Evolutionary conservation across 2,888 invertebrate genomes (phyloP).

Genomic region (Patella ulyssiponensis): DNA sequence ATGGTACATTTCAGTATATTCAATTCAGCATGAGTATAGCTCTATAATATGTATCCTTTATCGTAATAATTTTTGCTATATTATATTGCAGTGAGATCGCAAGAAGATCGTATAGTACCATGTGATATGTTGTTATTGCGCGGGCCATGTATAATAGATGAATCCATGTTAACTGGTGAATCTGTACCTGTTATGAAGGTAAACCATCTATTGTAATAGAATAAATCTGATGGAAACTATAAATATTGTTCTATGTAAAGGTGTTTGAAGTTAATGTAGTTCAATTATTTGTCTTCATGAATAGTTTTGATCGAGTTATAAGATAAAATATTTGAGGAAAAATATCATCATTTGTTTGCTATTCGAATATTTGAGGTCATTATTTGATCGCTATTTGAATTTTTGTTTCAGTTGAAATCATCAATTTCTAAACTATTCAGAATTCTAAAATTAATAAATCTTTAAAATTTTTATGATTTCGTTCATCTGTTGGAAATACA

Average conservation of each 20-base stretch:
- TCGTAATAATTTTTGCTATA: background rate
- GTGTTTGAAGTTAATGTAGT: background rate
- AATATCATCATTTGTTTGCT: too few species aligned
- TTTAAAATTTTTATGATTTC: too few species aligned
- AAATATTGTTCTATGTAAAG: background rate
- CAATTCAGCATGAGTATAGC: background rate
- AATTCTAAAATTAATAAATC: too few species aligned
- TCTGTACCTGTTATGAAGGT: constrained; percentile 98
- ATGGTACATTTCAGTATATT: too few species aligned
- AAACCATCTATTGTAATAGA: constrained; percentile 16
- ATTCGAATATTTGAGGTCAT: too few species aligned
- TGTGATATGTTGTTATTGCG: constrained; percentile 94
- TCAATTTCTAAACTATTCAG: too few species aligned
- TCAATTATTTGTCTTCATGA: background rate
- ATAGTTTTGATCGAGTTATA: background rate
- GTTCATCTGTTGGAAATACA: too few species aligned
- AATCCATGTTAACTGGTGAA: constrained; percentile 98
- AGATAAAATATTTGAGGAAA: too few species aligned
- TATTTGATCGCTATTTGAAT: too few species aligned
- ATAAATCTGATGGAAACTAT: background rate
- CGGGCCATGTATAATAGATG: constrained; percentile 98
- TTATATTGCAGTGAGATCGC: constrained; percentile 78
- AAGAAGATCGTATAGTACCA: constrained; percentile 91
- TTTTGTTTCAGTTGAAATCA: too few species aligned
- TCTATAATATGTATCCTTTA: background rate